phyloP scores from a whole-genome alignment of 2,888 invertebrate genomes.

The Tetranychus truncatus region DNA sequence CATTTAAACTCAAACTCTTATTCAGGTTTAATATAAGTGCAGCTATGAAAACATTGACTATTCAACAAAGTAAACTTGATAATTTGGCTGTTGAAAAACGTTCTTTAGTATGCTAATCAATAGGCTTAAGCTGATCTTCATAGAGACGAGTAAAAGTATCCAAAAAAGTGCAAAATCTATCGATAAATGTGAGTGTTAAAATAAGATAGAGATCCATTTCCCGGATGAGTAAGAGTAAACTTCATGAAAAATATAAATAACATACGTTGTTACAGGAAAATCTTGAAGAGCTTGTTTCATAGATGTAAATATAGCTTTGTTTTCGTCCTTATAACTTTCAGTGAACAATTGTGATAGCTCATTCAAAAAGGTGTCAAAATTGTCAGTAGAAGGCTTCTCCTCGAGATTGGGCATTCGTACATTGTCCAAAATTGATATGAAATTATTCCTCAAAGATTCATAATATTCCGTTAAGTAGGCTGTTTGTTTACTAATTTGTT shows the following conservation, averaged over 20 bases:
- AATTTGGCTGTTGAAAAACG: too few relatives aligned
- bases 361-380: constrained; percentile 77
- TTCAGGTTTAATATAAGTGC: too few relatives aligned
- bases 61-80: too few relatives aligned
- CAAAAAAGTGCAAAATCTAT: too few relatives aligned
- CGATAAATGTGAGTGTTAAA: neutral
- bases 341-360: constrained; percentile 76
- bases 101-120: too few relatives aligned
- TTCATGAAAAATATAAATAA: neutral
- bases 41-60: too few relatives aligned
- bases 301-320: constrained; percentile 68
- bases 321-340: constrained; percentile 38
- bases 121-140: too few relatives aligned
- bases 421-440: constrained; percentile 72
- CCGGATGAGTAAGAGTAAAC: neutral
- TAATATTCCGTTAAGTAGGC: constrained; percentile 73
- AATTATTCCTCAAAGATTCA: constrained; percentile 75
- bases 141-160: too few relatives aligned
- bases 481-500: constrained; percentile 22
- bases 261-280: constrained; percentile 54
- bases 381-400: constrained; percentile 45
- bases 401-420: constrained; percentile 56
- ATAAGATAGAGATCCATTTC: neutral
- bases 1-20: too few relatives aligned
- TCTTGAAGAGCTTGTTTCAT: constrained; percentile 79